Evolutionary conservation across 2,888 invertebrate genomes (phyloP).

Genomic region (Sarcophaga variegata): DNA sequence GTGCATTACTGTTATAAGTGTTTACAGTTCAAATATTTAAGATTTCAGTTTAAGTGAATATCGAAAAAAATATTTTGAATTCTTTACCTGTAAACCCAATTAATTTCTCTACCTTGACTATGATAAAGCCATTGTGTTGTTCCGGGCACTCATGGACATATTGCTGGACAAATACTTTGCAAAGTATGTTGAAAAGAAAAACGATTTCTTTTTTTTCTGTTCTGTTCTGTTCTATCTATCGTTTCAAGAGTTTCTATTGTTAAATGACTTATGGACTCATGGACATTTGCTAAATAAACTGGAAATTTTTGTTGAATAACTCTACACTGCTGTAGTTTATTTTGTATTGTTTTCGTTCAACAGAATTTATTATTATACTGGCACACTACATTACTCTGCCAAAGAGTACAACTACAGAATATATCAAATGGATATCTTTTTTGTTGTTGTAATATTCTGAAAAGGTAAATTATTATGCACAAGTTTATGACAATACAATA

Average conservation of each 20-base stretch:
- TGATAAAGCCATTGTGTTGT: no score
- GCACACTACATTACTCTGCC: not conserved
- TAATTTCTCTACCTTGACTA: not conserved
- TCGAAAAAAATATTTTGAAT: no score
- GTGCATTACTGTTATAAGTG: no score
- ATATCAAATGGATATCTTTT: not conserved
- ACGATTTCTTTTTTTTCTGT: no score
- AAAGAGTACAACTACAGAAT: not conserved
- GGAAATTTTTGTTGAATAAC: constrained; percentile 47
- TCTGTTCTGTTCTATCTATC: not conserved
- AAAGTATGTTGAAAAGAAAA: no score
- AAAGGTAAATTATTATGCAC: not conserved
- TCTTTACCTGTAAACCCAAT: not conserved
- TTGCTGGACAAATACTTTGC: no score
- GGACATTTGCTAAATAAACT: constrained; percentile 62
- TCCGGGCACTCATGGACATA: no score
- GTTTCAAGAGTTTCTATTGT: constrained; percentile 34
- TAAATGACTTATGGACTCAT: constrained; percentile 66
- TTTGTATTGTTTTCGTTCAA: not conserved
- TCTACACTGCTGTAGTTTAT: not conserved
- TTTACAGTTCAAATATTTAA: no score
- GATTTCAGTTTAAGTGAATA: no score
- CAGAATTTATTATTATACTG: not conserved
- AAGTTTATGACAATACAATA: not conserved
- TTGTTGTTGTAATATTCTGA: not conserved